Percentiles rank a stretch among this genome's conserved stretches.
phyloP scores from a whole-genome alignment of 2,113 vertebrate species.

The Boulengerochromis microlepis region DNA sequence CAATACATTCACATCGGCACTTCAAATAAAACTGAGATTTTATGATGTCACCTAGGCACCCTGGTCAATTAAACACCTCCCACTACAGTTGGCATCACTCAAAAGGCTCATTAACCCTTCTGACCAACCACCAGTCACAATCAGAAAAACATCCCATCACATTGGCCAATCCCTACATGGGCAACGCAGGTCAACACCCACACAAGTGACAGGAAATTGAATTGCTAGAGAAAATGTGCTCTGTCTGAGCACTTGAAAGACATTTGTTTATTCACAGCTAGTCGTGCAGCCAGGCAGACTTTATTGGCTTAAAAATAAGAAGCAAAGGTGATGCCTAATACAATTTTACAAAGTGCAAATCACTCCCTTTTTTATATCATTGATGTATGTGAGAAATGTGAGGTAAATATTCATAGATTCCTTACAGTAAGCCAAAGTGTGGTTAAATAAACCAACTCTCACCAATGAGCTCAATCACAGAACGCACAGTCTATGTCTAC shows the following conservation, averaged over 20 bases:
- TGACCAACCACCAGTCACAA: conserved; percentile 73
- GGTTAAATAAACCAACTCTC: conserved; percentile 15
- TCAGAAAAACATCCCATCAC: conserved; percentile 53
- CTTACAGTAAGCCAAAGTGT: background rate
- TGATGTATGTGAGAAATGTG: conserved; percentile 4
- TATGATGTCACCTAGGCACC: conserved; percentile 65
- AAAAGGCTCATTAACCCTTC: conserved; percentile 78
- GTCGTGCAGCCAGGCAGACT: conserved; percentile 51
- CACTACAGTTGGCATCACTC: conserved; percentile 69
- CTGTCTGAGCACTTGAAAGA: conserved; percentile 71
- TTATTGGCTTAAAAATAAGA: conserved; percentile 27
- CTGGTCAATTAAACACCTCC: conserved; percentile 81
- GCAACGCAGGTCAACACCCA: conserved; percentile 71
- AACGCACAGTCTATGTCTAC: background rate
- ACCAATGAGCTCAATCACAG: conserved; percentile 9
- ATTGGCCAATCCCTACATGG: conserved; percentile 65
- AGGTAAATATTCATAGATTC: conserved; percentile 1
- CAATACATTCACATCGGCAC: conserved; percentile 53
- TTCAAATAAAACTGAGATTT: conserved; percentile 62
- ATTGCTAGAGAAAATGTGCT: conserved; percentile 63
- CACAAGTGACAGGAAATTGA: conserved; percentile 76
- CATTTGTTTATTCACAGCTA: conserved; percentile 71
- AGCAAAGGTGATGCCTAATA: conserved; percentile 30
- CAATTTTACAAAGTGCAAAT: background rate
- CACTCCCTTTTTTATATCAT: background rate